Percentiles rank a stretch among this genome's conserved stretches.
Evolutionary conservation across 2,888 invertebrate species (phyloP).

Genomic region (Phengaris arion): DNA sequence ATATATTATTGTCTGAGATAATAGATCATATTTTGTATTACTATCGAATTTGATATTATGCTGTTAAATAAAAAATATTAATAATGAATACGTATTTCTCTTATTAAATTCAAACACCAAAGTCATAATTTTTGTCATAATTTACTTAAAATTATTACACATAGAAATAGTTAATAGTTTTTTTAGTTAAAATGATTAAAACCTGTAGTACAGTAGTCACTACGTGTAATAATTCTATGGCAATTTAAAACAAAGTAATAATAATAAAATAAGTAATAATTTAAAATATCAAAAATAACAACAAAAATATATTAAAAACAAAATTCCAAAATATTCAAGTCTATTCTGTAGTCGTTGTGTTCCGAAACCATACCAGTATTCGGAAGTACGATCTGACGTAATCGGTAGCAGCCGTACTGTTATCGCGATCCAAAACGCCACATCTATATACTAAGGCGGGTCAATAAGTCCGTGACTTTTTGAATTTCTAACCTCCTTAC

Average conservation of each 20-base stretch:
- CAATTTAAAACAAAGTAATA: not conserved
- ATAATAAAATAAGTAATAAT: no score
- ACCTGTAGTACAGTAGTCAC: no score
- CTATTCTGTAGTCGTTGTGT: no score
- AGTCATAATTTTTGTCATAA: not conserved
- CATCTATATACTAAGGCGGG: no score
- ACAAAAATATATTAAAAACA: not conserved
- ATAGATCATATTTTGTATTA: slow-evolving; percentile 54
- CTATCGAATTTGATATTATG: slow-evolving; percentile 44
- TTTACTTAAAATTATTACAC: not conserved
- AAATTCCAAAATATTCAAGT: not conserved
- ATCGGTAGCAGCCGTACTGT: no score
- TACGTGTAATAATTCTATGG: not conserved
- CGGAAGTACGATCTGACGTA: no score
- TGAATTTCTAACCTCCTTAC: no score
- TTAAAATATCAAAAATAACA: slow-evolving; percentile 1
- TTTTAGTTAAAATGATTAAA: no score
- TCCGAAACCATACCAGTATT: no score
- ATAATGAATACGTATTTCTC: not conserved
- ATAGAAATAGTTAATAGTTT: no score
- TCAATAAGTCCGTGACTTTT: no score
- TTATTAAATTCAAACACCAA: slow-evolving; percentile 19
- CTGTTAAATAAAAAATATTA: slow-evolving; percentile 41
- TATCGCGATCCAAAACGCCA: no score
- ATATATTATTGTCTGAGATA: slow-evolving; percentile 49